Percentiles rank a stretch among this genome's conserved stretches.
Conservation (phyloP, 1,140 invertebrate species). For the Patella vulgata region DNA sequence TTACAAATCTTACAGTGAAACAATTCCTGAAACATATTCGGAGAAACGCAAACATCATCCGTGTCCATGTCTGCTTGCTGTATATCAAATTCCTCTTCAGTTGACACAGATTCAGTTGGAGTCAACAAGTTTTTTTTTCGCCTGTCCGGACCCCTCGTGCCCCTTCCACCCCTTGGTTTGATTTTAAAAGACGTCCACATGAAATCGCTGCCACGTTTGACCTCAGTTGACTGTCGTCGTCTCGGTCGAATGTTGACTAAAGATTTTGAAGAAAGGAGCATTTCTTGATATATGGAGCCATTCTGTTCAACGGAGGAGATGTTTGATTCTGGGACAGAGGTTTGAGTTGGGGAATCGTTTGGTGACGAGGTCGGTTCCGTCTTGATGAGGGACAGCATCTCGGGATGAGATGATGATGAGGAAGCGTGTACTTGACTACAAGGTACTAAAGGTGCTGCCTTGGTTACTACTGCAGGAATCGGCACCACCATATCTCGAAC, state of each 20-base stretch:
- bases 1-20: slow-evolving; percentile 54
- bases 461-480: background rate
- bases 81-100: slow-evolving; percentile 10
- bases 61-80: no score
- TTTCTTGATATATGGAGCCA: slow-evolving; percentile 49
- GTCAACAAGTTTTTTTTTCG: slow-evolving; percentile 6
- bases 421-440: no score
- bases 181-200: slow-evolving; percentile 57
- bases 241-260: slow-evolving; percentile 50
- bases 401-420: no score
- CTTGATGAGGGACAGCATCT: no score
- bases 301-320: background rate
- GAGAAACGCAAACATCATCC: background rate
- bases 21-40: slow-evolving; percentile 46
- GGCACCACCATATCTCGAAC: no score
- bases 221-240: slow-evolving; percentile 40
- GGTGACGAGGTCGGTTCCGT: background rate
- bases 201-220: slow-evolving; percentile 51
- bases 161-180: slow-evolving; percentile 14
- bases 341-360: background rate
- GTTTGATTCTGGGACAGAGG: background rate
- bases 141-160: slow-evolving; percentile 4
- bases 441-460: background rate
- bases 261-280: slow-evolving; percentile 50
- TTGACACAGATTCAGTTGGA: background rate